Evolutionary conservation across 2,113 vertebrate genomes (phyloP).

Genomic region (Neogobius melanostomus): DNA sequence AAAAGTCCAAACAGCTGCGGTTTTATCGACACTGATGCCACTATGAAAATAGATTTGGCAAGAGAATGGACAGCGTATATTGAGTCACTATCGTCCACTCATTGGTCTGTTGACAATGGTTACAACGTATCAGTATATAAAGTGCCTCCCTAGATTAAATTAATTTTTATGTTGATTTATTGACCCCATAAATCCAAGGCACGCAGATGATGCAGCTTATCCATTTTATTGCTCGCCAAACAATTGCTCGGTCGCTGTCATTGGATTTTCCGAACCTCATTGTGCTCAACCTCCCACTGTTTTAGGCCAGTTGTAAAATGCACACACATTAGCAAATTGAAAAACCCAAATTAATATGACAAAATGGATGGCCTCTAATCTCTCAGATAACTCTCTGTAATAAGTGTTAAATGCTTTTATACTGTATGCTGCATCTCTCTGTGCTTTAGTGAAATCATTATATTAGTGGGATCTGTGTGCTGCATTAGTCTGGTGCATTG

Average conservation of each 20-base stretch:
- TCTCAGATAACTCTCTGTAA: background rate
- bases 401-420: background rate
- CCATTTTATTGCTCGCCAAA: background rate
- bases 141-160: background rate
- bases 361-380: background rate
- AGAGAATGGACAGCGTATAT: background rate
- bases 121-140: background rate
- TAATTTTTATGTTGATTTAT: background rate
- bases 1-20: background rate
- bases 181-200: background rate
- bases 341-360: conserved; percentile 4
- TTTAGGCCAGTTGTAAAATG: background rate
- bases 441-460: background rate
- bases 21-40: background rate
- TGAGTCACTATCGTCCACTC: background rate
- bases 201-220: background rate
- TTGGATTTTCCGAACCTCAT: background rate
- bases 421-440: background rate
- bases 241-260: background rate
- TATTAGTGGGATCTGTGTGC: background rate
- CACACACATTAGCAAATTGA: conserved; percentile 5
- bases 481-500: conserved; percentile 30
- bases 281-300: background rate
- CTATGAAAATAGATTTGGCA: background rate
- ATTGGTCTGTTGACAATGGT: background rate